phyloP scores from a whole-genome alignment of 2,797 vertebrate species.

The Enteromius argenteus region DNA sequence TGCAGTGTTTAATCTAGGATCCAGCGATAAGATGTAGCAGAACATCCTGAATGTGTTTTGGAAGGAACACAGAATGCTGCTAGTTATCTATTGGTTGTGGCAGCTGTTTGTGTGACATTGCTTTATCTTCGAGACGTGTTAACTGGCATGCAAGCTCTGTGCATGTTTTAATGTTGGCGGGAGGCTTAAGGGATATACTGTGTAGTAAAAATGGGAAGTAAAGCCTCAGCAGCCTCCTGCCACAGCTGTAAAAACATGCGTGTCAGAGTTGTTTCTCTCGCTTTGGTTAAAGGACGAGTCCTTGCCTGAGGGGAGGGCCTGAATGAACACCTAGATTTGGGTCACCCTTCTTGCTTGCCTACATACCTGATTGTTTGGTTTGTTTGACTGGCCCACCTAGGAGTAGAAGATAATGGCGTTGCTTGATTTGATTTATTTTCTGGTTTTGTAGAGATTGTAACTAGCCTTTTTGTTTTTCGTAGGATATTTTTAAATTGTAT shows the following conservation, averaged over 20 bases:
- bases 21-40: not conserved
- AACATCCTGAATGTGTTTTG: conserved; percentile 4
- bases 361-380: conserved; percentile 18
- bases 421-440: not conserved
- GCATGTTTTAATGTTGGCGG: conserved; percentile 21
- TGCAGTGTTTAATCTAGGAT: not conserved
- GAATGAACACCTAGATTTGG: conserved; percentile 43
- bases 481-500: not conserved
- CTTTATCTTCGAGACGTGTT: not conserved
- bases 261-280: conserved; percentile 56
- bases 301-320: conserved; percentile 60
- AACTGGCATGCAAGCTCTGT: not conserved
- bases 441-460: not conserved
- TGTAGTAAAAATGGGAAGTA: conserved; percentile 47
- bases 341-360: conserved; percentile 35
- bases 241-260: conserved; percentile 69
- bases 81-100: not conserved
- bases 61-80: not conserved
- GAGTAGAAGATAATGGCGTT: not conserved
- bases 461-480: not conserved
- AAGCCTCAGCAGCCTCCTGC: conserved; percentile 57
- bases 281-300: conserved; percentile 61
- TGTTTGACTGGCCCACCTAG: not conserved
- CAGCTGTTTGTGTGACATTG: not conserved
- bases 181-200: conserved; percentile 56